A percentile compares a stretch with the other conserved stretches of the same genome.
Evolutionary conservation across 2,113 vertebrate species (phyloP).

Genomic region (Eretmochelys imbricata): DNA sequence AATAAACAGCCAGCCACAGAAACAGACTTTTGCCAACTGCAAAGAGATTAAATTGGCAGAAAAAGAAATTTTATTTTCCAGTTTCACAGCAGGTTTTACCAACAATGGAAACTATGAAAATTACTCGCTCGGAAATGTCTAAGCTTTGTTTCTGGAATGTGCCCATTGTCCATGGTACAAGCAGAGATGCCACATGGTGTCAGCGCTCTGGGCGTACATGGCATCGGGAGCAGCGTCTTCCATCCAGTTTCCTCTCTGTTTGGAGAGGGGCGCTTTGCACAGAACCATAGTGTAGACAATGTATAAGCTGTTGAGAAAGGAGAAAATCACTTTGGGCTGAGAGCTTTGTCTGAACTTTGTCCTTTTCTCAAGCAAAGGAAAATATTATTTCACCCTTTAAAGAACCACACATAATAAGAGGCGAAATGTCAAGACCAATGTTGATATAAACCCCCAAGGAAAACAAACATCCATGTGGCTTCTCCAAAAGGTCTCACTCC

Average conservation of each 20-base stretch:
- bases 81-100: not conserved
- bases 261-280: slow-evolving; percentile 9
- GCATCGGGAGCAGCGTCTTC: fast-evolving
- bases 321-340: slow-evolving; percentile 78
- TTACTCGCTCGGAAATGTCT: fast-evolving
- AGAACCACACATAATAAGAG: slow-evolving; percentile 87
- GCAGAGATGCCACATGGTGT: fast-evolving
- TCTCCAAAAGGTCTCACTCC: slow-evolving; percentile 80
- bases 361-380: slow-evolving; percentile 87
- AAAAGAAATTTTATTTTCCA: not conserved
- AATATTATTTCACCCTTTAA: slow-evolving; percentile 89
- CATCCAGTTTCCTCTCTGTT: not conserved
- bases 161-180: not conserved
- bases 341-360: slow-evolving; percentile 82
- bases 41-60: fast-evolving
- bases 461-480: slow-evolving; percentile 85
- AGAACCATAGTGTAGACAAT: not conserved
- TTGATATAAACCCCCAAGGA: slow-evolving; percentile 86
- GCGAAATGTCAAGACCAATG: slow-evolving; percentile 86
- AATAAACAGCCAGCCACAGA: not conserved
- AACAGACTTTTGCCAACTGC: fast-evolving
- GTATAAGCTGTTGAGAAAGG: slow-evolving; percentile 62
- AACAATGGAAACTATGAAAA: fast-evolving
- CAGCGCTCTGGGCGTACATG: not conserved
- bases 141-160: fast-evolving